Conservation (phyloP, 2,113 vertebrate genomes). For the Nothocercus nigrocapillus region DNA sequence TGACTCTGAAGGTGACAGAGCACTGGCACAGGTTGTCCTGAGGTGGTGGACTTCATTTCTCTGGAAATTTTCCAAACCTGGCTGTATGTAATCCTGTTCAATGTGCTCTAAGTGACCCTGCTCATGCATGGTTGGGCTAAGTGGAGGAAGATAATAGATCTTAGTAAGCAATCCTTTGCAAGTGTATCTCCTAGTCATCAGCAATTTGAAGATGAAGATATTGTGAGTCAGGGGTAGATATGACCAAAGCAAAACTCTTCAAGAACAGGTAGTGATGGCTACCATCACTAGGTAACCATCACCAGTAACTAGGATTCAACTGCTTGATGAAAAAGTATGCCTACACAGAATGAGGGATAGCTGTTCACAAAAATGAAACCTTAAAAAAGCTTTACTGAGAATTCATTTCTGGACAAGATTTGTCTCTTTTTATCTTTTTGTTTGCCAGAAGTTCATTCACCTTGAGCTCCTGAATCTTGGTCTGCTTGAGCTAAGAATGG, state of each 20-base stretch:
- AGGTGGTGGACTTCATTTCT: no score
- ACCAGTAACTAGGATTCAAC: background rate
- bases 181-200: background rate
- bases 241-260: background rate
- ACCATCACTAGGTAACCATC: no score
- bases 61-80: no score
- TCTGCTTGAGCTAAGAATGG: background rate
- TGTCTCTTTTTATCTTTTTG: background rate
- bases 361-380: background rate
- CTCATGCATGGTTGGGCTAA: no score
- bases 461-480: background rate
- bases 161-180: background rate
- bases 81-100: no score
- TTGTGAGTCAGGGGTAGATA: background rate
- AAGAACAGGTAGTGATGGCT: background rate
- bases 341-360: no score
- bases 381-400: background rate
- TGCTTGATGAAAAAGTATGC: background rate
- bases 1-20: no score
- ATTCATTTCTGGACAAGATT: background rate
- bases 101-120: no score
- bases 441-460: background rate
- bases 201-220: fast-evolving
- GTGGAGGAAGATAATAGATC: background rate
- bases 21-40: no score